Evolutionary conservation across 2,888 invertebrate species (phyloP), one percentile per base, ranked within the genome.

Genomic region (Isotomurus palustris): DNA sequence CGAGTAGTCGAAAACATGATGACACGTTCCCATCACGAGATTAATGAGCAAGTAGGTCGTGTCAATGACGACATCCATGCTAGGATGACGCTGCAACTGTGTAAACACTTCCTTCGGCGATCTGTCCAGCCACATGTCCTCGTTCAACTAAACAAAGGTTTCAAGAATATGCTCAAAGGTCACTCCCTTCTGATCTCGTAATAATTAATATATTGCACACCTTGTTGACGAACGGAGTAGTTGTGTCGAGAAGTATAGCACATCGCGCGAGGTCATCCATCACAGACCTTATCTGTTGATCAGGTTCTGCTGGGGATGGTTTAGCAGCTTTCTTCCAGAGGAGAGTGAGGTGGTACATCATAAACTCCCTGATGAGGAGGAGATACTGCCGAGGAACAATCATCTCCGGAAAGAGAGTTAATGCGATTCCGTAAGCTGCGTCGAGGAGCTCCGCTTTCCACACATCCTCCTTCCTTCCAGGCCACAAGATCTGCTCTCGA

Each of bases 371-470:
- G 3, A 35, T 22, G 8, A 28, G 5, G 10, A 35, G 29, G 3
- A 49, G 35, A 21, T 49, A 49, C 5, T 4, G 3, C 4, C 12
- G n/a, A 3, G 49, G 49, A 29, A 49, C 35, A 12, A 49, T n/a
- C 19, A 17, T 35, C 3, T 49, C 22, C n/a, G 49, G 49, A 22
- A 27, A 27, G 4, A 24, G 10, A 5, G 6, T 35, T 8, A 49
- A 3, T 14, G 14, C 29, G 3, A 49, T 49, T 17, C 35, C 27
- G 19, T 10, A 49, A 21, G 17, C 21, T 6, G 24, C 19, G 36
- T 49, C 49, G 8, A 49, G 22, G 10, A 49, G 3, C 22, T 35
- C 49, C 6, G 49, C 22, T 35, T 49, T 49, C 49, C 49, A 49
- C 17, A 49, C 35, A 21, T 49, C 49, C 29, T 29, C 35, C 22